These are phyloP conservation scores for Tachycineta bicolor DNA, from an alignment of 2,113 vertebrate genomes.

Conservation along the genomic window DNA sequence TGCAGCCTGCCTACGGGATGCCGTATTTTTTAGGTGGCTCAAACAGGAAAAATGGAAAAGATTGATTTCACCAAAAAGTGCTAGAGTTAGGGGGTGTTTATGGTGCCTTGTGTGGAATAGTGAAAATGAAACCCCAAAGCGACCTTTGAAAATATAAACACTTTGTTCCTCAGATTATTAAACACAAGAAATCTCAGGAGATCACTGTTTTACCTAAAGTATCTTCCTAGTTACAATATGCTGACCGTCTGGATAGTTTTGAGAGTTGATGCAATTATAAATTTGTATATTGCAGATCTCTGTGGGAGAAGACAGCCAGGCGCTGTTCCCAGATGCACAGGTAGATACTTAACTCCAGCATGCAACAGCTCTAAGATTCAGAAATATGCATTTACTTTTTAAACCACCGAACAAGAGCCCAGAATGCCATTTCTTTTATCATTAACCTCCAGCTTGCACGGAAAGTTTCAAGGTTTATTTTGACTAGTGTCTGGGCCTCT, in stretches of 20 bases:
- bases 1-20: not conserved
- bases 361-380: not conserved
- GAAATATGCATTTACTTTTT: constrained; percentile 35
- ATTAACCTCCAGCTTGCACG: constrained; percentile 48
- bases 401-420: constrained; percentile 20
- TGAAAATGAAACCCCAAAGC: not conserved
- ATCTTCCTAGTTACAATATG: not conserved
- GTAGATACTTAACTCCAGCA: not conserved
- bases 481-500: constrained; percentile 70
- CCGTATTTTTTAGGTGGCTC: not conserved
- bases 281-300: not conserved
- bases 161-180: not conserved
- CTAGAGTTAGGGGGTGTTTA: not conserved
- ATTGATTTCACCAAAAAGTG: not conserved
- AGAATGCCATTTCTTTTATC: constrained; percentile 51
- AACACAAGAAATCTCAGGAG: not conserved
- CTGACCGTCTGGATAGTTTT: not conserved
- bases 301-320: not conserved
- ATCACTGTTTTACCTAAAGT: not conserved
- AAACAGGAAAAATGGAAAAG: not conserved
- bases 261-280: not conserved
- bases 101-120: not conserved
- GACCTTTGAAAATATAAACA: not conserved
- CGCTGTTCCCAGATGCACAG: not conserved
- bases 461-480: constrained; percentile 72